Evolutionary conservation across 2,113 vertebrate genomes (phyloP).

Genomic region (Ophthalmotilapia sp.): DNA sequence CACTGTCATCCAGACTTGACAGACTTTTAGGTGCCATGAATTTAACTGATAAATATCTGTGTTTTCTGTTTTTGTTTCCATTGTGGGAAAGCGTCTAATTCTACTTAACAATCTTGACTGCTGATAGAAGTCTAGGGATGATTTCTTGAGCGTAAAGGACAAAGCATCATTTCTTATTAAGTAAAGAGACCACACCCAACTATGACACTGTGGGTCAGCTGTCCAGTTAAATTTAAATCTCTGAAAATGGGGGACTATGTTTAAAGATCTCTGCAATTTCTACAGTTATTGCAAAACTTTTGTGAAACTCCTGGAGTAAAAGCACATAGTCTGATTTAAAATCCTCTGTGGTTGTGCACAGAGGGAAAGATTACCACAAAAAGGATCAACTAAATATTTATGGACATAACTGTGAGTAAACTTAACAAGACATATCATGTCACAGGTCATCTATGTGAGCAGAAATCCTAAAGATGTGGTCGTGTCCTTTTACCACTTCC

Average conservation of each 20-base stretch:
- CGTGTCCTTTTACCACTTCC: constrained; percentile 83
- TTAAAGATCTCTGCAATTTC: neutral
- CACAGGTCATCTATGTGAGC: constrained; percentile 80
- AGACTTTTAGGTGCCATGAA: neutral
- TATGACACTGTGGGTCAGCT: neutral
- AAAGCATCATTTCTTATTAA: neutral
- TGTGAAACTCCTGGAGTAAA: neutral
- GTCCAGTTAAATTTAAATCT: neutral
- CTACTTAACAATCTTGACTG: neutral
- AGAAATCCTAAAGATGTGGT: constrained; percentile 83
- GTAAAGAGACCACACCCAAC: neutral
- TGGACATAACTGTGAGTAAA: neutral
- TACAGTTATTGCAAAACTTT: neutral
- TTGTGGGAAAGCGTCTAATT: neutral
- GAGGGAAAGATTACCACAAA: neutral
- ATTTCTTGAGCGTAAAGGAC: neutral
- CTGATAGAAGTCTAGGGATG: neutral
- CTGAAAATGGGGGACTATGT: neutral
- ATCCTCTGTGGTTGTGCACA: neutral
- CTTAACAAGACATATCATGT: neutral
- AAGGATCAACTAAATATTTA: neutral
- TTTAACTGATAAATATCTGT: neutral
- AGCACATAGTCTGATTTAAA: neutral
- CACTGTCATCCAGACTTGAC: neutral
- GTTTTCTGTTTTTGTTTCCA: neutral